These are phyloP conservation scores for Peromyscus leucopus DNA, from an alignment of 2,113 vertebrate genomes.

Conservation along the genomic window DNA sequence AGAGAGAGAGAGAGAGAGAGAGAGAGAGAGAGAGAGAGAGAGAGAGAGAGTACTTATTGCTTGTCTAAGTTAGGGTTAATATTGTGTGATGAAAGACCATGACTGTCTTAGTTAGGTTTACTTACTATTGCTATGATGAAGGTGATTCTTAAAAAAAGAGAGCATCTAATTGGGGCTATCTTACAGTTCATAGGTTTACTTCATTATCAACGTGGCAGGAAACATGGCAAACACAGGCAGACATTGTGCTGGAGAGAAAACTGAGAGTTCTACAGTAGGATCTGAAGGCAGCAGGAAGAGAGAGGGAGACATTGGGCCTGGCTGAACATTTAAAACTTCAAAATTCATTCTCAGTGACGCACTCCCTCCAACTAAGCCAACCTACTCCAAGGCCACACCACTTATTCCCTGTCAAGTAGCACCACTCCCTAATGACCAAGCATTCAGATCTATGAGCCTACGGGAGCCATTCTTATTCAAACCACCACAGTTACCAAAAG, in stretches of 20 bases:
- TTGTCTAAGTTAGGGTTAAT: neutral
- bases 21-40: too few species aligned
- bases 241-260: neutral
- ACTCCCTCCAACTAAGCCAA: neutral
- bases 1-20: too few species aligned
- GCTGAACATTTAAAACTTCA: neutral
- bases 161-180: neutral
- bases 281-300: neutral
- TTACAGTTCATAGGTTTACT: neutral
- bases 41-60: neutral
- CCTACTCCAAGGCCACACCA: neutral
- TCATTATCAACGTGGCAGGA: neutral
- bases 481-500: neutral
- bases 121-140: neutral
- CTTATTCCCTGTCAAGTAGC: neutral
- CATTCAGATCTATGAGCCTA: neutral
- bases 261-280: neutral
- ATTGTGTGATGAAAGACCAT: neutral
- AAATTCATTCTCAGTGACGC: neutral
- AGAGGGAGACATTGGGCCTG: neutral
- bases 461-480: neutral
- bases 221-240: neutral
- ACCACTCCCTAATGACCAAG: neutral
- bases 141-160: neutral
- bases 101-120: neutral